A percentile compares a stretch with the other conserved stretches of the same genome.
Conservation (phyloP, 1,140 invertebrate genomes). For the Schlechtendalia chinensis region DNA sequence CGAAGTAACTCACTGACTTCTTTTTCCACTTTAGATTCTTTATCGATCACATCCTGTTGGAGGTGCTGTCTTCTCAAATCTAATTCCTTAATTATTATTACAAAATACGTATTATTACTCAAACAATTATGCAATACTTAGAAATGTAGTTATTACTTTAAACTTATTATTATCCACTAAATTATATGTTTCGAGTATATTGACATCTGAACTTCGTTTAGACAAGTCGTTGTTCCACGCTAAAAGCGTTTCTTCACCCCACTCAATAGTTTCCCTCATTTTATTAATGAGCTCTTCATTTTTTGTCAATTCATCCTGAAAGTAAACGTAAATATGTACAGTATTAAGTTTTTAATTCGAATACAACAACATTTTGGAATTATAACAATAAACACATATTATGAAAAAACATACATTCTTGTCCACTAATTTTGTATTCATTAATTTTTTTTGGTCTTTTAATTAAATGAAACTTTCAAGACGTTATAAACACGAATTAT, state of each 20-base stretch:
- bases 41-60: slow-evolving; percentile 54
- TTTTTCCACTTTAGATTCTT: slow-evolving; percentile 53
- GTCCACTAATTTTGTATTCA: no score
- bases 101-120: not conserved
- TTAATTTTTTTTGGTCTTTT: no score
- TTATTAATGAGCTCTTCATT: slow-evolving; percentile 61
- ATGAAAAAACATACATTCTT: no score
- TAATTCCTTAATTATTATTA: slow-evolving; percentile 55
- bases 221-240: slow-evolving; percentile 65
- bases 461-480: no score
- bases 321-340: not conserved
- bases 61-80: slow-evolving; percentile 57
- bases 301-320: slow-evolving; percentile 56
- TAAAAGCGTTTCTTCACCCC: slow-evolving; percentile 63
- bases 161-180: slow-evolving; percentile 65
- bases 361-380: no score
- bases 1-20: slow-evolving; percentile 55
- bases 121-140: not conserved
- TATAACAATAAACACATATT: no score
- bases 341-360: no score
- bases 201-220: slow-evolving; percentile 62
- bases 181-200: slow-evolving; percentile 65
- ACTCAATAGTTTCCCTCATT: slow-evolving; percentile 62
- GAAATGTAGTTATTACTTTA: slow-evolving; percentile 57
- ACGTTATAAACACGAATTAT: no score